Evolutionary conservation across 1,140 invertebrate genomes (phyloP), one percentile per base, ranked within the genome.

Genomic region (Drosophila ohnishii): DNA sequence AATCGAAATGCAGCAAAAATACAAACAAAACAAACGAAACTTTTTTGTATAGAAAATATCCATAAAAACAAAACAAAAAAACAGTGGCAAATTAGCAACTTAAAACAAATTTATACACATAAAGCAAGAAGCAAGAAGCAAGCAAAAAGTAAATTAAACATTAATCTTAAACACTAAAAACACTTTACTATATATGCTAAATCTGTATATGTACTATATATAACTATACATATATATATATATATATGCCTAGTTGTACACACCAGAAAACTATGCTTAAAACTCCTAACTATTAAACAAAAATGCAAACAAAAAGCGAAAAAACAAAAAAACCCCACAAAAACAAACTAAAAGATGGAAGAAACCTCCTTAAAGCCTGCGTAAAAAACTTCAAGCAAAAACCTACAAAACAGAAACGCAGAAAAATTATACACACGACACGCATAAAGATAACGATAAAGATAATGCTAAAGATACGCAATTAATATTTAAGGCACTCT

Each of bases 401-500:
- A 63, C 37, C 57, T 60, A 51, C 62, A 57, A 19, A n/a, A 14
- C 34, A 5, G 34, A 44, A 47, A 69, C 57, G n/a, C 39, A 50
- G 61, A 45, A 65, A 30, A 63, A 58, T 50, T 70, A 82, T 78
- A 42, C 61, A 42, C 60, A 32, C 45, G 45, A 32, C 19, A 19
- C 47, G 45, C 45, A 65, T 63, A 72, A 62, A 55, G 32, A 55
- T 50, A 74, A 75, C 40, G 70, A 69, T 79, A 85, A 69, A 37
- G 58, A 66, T 65, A 75, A 65, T 51, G 35, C 35, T 47, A 75
- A 75, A 73, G 50, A 70, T 77, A 82, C 78, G 75, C 66, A 56
- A 76, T 72, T 87, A 79, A 70, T 75, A 65, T 72, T 44, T 86
- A 87, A 86, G 79, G 71, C 83, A 86, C 81, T 62, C 71, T 66